These are phyloP conservation scores for Aurelia aurita complex sp. Pacific DNA, from an alignment of 30 jellyfish, hydroid and myxozoan species.

Conservation along the genomic window DNA sequence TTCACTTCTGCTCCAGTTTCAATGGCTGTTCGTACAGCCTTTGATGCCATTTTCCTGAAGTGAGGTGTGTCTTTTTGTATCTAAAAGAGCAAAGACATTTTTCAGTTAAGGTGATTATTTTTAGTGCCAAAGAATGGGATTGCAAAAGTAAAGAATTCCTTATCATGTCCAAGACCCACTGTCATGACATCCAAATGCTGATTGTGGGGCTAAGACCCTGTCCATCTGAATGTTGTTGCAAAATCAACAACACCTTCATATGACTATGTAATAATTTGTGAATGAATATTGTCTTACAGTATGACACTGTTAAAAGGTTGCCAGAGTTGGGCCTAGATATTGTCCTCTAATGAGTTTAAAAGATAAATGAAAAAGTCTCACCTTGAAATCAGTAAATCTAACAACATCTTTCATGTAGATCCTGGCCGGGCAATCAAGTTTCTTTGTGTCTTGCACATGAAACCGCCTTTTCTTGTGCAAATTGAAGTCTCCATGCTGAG, in stretches of 20 bases:
- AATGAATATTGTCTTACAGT: too few species aligned
- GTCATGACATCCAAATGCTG: too few species aligned
- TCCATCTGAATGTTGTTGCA: too few species aligned
- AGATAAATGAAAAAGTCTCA: neutral
- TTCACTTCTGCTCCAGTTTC: constrained; percentile 12
- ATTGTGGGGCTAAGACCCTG: too few species aligned
- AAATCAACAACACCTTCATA: too few species aligned
- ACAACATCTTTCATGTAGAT: constrained; percentile 20
- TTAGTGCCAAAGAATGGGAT: neutral
- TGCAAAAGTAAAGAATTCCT: neutral
- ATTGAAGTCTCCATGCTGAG: neutral
- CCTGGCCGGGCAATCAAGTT: constrained; percentile 28
- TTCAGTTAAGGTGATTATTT: neutral
- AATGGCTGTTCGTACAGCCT: neutral
- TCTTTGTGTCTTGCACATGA: constrained; percentile 20
- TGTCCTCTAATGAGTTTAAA: neutral
- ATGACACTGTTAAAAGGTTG: neutral
- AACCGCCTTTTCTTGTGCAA: constrained; percentile 2
- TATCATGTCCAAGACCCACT: too few species aligned
- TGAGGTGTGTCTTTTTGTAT: constrained; percentile 31
- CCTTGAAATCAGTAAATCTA: constrained; percentile 3
- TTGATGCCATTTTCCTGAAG: constrained; percentile 29
- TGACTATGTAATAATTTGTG: too few species aligned
- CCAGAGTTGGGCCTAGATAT: neutral
- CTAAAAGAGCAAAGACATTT: neutral